Evolutionary conservation across 2,113 vertebrate species (phyloP).

Genomic region (Athene noctua): DNA sequence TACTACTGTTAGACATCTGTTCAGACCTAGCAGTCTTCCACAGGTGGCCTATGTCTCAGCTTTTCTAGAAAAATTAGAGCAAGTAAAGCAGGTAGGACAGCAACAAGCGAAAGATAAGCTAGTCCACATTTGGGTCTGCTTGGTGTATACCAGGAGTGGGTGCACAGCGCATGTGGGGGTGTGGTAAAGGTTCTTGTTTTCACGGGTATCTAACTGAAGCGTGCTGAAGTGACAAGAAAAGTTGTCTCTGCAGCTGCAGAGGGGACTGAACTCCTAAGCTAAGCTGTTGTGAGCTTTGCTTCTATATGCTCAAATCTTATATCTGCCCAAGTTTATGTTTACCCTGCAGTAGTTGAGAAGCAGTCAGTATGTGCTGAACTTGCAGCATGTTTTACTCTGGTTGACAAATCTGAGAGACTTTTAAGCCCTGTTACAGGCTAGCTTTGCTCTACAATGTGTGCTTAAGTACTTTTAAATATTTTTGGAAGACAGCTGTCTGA

Average conservation of each 20-base stretch:
- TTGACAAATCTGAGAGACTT: not conserved
- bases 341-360: not conserved
- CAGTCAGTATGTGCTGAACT: not conserved
- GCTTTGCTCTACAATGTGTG: fast-evolving
- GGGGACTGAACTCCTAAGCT: not conserved
- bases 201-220: not conserved
- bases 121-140: not conserved
- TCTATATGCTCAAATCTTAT: not conserved
- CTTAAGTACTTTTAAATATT: not conserved
- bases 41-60: not conserved
- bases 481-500: not conserved
- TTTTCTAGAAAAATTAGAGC: not conserved
- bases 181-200: not conserved
- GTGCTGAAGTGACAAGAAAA: not conserved
- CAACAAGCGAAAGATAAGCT: not conserved
- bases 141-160: not conserved
- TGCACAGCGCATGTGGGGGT: too few species aligned
- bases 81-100: not conserved
- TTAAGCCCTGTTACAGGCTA: not conserved
- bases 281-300: not conserved
- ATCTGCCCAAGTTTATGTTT: not conserved
- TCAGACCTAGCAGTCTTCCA: not conserved
- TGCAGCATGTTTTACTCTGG: not conserved
- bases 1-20: not conserved
- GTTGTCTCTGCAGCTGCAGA: not conserved